Conservation (phyloP, 2,113 vertebrate genomes). For the Boleophthalmus pectinirostris region DNA sequence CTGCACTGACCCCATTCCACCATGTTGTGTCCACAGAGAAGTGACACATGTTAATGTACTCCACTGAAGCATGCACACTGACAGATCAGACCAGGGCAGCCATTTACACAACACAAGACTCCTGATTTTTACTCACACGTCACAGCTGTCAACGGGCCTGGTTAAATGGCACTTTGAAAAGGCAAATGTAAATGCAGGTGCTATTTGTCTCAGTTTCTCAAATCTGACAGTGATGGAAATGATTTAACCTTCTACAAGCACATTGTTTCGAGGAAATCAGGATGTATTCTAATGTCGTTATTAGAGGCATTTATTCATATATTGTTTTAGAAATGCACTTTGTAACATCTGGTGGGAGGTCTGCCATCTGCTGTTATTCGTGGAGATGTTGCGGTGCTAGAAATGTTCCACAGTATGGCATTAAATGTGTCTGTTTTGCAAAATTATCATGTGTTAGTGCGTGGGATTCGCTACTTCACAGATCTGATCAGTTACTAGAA, state of each 20-base stretch:
- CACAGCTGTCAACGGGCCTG: neutral
- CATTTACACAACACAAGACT: constrained; percentile 6
- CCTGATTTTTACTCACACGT: neutral
- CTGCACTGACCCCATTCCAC: constrained; percentile 39
- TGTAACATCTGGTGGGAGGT: too few species aligned
- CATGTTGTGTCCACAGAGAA: constrained; percentile 35
- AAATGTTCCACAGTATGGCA: too few species aligned
- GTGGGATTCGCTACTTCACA: too few species aligned
- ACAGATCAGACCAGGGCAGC: neutral
- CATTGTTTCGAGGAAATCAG: too few species aligned
- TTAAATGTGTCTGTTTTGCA: too few species aligned
- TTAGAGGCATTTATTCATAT: too few species aligned
- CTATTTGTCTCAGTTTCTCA: neutral
- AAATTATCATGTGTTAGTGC: too few species aligned
- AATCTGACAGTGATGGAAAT: neutral
- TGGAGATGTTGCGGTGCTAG: too few species aligned
- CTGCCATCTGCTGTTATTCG: too few species aligned
- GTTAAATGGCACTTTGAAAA: neutral
- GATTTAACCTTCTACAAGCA: neutral
- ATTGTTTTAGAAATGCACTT: too few species aligned
- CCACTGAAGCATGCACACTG: constrained; percentile 17
- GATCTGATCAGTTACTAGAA: too few species aligned
- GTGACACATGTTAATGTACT: constrained; percentile 30
- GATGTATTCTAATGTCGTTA: too few species aligned
- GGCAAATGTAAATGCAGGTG: neutral